Evolutionary conservation across 2,797 vertebrate genomes (phyloP), one percentile per base, ranked within the genome.

Genomic region (Smutsia temminckii): DNA sequence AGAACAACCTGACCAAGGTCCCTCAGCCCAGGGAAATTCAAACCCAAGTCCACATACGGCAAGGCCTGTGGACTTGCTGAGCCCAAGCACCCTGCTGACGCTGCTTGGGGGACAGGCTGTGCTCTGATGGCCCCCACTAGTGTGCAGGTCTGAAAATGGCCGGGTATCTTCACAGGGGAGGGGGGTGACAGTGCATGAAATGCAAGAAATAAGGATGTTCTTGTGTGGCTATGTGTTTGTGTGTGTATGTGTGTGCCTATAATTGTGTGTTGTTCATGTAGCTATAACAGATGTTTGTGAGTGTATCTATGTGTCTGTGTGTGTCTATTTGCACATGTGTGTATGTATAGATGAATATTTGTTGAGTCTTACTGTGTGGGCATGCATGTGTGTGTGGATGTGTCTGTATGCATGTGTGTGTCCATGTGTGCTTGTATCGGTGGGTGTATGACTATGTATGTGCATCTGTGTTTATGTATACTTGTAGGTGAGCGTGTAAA

Each of bases 31-130:
- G 7, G 18, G 27, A 81, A 53, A 59, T n/a, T 23, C 0, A 4
- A 74, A 57, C 37, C 53, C 64, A 34, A 2, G 71, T 53, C 69
- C 25, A 72, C 34, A 40, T 13, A 16, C 23, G 3, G 40, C 63
- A 57, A 20, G 42, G 77, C 32, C 49, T 2, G 12, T 8, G n/a
- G 72, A 59, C 13, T 13, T 3, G 0, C 3, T 40, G 40, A 18
- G 51, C 32, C 51, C 13, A 0, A 10, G 1, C 37, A 34, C 32
- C 51, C 2, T 2, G 3, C 32, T 17, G 64, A n/a, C 0, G 1
- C 42, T 5, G 4, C 17, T 5, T 25, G 17, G 71, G 8, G 11
- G 20, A 29, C 13, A 16, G 29, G 49, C 69, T 57, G 78, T 3
- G 55, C 42, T 61, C 46, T 0, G 18, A 6, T 1, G 78, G 12